Evolutionary conservation across 2,797 vertebrate species (phyloP).

Genomic region (Anabas testudineus): DNA sequence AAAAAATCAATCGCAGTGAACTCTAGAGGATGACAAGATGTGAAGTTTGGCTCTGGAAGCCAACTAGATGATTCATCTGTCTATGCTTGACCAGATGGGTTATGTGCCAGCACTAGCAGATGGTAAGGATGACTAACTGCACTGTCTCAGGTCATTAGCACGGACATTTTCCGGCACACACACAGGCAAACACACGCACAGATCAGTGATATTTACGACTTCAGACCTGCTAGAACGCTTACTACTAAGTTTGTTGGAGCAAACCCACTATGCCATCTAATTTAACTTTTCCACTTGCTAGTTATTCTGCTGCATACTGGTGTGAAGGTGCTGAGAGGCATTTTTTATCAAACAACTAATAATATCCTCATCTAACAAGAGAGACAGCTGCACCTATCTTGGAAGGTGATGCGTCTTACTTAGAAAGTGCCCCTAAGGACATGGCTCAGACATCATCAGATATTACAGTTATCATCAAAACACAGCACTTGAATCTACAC

Average conservation of each 20-base stretch:
- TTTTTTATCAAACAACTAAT: constrained; percentile 44
- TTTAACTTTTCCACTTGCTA: constrained; percentile 43
- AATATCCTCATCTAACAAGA: constrained; percentile 42
- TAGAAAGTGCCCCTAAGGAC: constrained; percentile 25
- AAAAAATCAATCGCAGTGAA: constrained; percentile 40
- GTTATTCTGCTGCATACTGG: constrained; percentile 16
- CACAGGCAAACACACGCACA: constrained; percentile 30
- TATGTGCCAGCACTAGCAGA: constrained; percentile 70
- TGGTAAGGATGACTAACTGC: constrained; percentile 74
- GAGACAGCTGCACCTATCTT: constrained; percentile 1
- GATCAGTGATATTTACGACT: constrained; percentile 24
- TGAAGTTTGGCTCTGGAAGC: constrained; percentile 64
- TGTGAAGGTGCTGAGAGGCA: constrained; percentile 4
- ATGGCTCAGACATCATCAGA: constrained; percentile 14
- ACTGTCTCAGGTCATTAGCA: constrained; percentile 68
- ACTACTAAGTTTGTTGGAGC: constrained; percentile 25
- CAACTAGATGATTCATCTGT: constrained; percentile 75
- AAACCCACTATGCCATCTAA: constrained; percentile 37
- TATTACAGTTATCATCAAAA: constrained; percentile 33
- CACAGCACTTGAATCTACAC: constrained; percentile 59
- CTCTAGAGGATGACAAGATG: constrained; percentile 55
- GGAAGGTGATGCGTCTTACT: constrained; percentile 21
- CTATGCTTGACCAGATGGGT: constrained; percentile 74
- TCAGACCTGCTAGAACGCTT: background rate
- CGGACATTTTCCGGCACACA: constrained; percentile 53